Evolutionary conservation across 2,797 vertebrate genomes (phyloP), one percentile per base, ranked within the genome.

Genomic region (Esox lucius): DNA sequence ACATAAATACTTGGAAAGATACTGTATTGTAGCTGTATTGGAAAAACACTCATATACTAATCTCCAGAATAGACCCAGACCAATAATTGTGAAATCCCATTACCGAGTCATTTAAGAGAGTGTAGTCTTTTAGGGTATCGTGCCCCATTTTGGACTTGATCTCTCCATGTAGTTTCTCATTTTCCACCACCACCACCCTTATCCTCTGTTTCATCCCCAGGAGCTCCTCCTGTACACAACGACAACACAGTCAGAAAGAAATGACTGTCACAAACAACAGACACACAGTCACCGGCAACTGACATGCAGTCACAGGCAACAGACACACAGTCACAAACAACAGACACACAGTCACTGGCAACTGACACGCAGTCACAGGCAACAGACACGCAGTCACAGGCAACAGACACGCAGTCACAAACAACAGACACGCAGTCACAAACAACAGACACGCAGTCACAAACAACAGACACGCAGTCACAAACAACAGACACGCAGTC

Each of bases 101-200:
- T 93, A 97, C 96, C 48, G 71, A 92, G 13, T 85, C 71, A 83
- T 94, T 92, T 75, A 81, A 81, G 64, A 94, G 81, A 0, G 90
- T 94, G 82, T 94, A 92, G 65, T 95, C 94, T 86, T 88, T 95
- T 77, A 94, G 76, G 0, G 80, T 90, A 26, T 91, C 89, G 42
- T 95, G 93, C 1, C 73, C 74, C 75, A 88, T 81, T 85, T 91
- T 91, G 73, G 89, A 92, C 90, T 94, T 96, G 72, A 97, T 78
- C 19, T 95, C 89, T 70, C 91, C 84, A 2, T 93, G 93, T 62
- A 98, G 93, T 16, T 94, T 95, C 80, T 97, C 94, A 72, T 98
- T 98, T 90, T 98, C 95, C 84, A 96, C 85, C 69, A 96, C 91
- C 86, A 96, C 92, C 67, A 94, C 91, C 79, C 90, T 90, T 77